These are phyloP conservation scores for Aplodontia rufa DNA, from an alignment of 2,113 vertebrate genomes.

Conservation along the genomic window DNA sequence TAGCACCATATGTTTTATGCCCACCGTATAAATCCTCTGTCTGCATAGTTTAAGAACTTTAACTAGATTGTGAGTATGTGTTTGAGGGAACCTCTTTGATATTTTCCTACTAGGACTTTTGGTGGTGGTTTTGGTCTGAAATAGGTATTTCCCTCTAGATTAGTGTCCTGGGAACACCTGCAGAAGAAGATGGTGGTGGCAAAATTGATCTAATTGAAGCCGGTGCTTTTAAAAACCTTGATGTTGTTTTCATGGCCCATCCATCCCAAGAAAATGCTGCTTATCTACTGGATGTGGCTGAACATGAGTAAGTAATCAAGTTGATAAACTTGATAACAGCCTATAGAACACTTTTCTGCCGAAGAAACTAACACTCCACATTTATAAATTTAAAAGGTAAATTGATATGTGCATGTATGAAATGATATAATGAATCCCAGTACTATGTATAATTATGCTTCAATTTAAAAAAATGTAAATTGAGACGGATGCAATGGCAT, in stretches of 20 bases:
- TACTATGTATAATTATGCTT: no score
- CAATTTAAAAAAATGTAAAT: not conserved
- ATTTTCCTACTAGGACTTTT: slow-evolving; percentile 17
- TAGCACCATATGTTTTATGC: not conserved
- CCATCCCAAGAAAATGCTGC: slow-evolving; percentile 90
- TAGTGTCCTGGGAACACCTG: slow-evolving; percentile 92
- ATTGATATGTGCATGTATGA: not conserved
- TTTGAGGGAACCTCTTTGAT: not conserved
- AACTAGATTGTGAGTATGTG: slow-evolving; percentile 8
- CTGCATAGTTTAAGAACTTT: slow-evolving; percentile 27
- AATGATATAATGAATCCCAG: no score
- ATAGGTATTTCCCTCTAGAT: slow-evolving; percentile 81
- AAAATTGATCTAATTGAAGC: slow-evolving; percentile 92
- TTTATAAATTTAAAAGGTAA: slow-evolving; percentile 1
- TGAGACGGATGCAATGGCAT: not conserved
- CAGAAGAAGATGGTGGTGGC: slow-evolving; percentile 92
- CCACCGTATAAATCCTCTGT: not conserved
- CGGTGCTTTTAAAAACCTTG: slow-evolving; percentile 89
- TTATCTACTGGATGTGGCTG: slow-evolving; percentile 87
- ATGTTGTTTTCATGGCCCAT: slow-evolving; percentile 94
- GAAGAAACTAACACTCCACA: not conserved
- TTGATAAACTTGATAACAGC: not conserved
- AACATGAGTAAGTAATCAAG: slow-evolving; percentile 86
- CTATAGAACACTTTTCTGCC: not conserved
- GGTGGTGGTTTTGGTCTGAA: slow-evolving; percentile 45